phyloP scores from a whole-genome alignment of 2,797 vertebrate genomes.

The Kryptolebias ocellatus region DNA sequence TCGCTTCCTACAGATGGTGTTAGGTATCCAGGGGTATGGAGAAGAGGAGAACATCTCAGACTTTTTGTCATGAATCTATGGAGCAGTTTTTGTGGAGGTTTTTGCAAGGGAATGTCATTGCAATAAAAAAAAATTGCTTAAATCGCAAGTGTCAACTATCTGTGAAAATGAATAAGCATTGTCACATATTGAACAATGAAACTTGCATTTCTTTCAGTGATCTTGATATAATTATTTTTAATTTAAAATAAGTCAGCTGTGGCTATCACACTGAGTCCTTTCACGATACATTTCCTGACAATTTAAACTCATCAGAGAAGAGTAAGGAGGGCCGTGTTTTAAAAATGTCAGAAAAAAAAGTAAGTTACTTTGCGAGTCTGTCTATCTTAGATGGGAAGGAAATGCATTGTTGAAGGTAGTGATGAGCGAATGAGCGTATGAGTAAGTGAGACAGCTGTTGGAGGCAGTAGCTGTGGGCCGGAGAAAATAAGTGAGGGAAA shows the following conservation, averaged over 20 bases:
- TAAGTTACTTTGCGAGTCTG: conserved; percentile 49
- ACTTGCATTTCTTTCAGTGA: conserved; percentile 2
- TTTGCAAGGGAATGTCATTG: not conserved
- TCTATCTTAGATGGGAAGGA: conserved; percentile 53
- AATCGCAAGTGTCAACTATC: not conserved
- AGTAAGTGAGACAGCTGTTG: conserved; percentile 57
- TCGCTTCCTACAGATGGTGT: too few relatives aligned
- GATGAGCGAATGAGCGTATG: conserved; percentile 52
- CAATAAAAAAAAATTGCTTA: not conserved
- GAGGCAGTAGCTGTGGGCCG: conserved; percentile 48
- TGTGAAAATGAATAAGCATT: not conserved
- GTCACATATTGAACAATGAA: not conserved
- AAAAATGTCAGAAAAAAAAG: conserved; percentile 38
- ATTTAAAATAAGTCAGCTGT: not conserved
- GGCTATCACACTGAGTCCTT: conserved; percentile 9
- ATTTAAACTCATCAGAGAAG: conserved; percentile 19
- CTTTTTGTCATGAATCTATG: too few relatives aligned
- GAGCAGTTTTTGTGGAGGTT: not conserved
- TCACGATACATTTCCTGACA: conserved; percentile 1
- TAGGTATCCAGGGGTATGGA: too few relatives aligned
- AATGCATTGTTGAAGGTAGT: conserved; percentile 57
- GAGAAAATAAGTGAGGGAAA: conserved; percentile 52
- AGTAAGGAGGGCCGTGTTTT: conserved; percentile 17
- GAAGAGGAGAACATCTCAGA: too few relatives aligned
- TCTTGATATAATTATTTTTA: not conserved